These are phyloP conservation scores for Theodoxus fluviatilis DNA, from an alignment of 2,888 invertebrate species.

Conservation along the genomic window DNA sequence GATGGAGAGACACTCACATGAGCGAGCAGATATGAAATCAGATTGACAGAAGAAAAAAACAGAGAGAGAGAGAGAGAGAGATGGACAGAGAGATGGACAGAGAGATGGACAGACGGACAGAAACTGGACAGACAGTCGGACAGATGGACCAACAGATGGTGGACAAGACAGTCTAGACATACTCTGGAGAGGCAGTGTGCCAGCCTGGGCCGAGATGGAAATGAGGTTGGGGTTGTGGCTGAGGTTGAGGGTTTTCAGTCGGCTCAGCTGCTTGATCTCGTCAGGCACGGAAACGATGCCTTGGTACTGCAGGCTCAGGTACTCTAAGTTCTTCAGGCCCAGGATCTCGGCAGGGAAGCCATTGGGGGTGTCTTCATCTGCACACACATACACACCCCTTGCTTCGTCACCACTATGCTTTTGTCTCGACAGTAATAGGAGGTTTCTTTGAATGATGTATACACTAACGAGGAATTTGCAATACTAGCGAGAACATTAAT, in stretches of 20 bases:
- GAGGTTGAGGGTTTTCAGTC: constrained; percentile 43
- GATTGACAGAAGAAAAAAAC: no score
- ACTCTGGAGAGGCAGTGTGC: constrained; percentile 48
- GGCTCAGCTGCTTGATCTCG: constrained; percentile 44
- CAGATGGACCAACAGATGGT: no score
- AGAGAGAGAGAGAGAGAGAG: no score
- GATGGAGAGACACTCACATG: no score
- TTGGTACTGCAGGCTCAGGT: constrained; percentile 52
- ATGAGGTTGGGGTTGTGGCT: constrained; percentile 52
- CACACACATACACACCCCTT: constrained; percentile 18
- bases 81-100: no score
- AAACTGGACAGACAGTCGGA: no score
- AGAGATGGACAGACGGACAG: no score
- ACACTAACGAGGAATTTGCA: no score
- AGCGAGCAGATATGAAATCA: no score
- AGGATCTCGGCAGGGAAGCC: constrained; percentile 55
- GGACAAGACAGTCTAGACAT: no score
- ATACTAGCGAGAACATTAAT: no score
- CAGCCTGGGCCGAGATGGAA: constrained; percentile 47
- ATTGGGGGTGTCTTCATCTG: constrained; percentile 48
- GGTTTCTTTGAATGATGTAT: no score
- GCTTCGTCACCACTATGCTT: background rate
- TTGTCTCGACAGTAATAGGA: background rate
- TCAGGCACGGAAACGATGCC: constrained; percentile 54
- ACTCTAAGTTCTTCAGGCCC: constrained; percentile 41